Conservation (phyloP, 2,797 vertebrate genomes). For the Chloroceryle inda region DNA sequence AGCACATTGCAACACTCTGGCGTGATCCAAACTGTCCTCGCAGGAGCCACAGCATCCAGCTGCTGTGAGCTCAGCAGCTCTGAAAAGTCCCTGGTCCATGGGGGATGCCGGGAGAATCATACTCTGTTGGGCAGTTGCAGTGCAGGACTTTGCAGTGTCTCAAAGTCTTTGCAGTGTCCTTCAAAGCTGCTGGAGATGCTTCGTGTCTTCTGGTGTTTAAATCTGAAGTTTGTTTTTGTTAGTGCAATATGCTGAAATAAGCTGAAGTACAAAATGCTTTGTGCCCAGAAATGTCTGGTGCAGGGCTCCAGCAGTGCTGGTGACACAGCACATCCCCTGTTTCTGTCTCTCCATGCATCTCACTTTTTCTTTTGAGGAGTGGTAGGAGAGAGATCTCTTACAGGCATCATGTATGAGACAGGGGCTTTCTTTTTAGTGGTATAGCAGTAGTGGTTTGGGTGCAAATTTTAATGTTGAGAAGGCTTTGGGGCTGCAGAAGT, state of each 20-base stretch:
- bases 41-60: not conserved
- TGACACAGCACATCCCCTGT: not conserved
- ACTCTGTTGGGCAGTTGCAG: not conserved
- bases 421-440: not conserved
- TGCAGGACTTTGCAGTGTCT: not conserved
- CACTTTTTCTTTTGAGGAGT: not conserved
- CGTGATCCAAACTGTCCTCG: not conserved
- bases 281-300: not conserved
- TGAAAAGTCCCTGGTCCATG: not conserved
- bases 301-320: not conserved
- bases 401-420: accelerated
- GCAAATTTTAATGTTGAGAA: not conserved
- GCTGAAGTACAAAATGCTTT: not conserved
- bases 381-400: not conserved
- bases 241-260: not conserved
- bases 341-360: not conserved
- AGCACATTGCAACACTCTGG: not conserved
- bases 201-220: not conserved
- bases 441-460: not conserved
- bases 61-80: not conserved
- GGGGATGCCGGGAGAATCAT: not conserved
- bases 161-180: not conserved
- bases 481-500: not conserved
- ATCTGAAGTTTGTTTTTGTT: not conserved
- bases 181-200: constrained; percentile 17